Conservation (phyloP, 2,888 invertebrate species). For the Microchrysa polita region DNA sequence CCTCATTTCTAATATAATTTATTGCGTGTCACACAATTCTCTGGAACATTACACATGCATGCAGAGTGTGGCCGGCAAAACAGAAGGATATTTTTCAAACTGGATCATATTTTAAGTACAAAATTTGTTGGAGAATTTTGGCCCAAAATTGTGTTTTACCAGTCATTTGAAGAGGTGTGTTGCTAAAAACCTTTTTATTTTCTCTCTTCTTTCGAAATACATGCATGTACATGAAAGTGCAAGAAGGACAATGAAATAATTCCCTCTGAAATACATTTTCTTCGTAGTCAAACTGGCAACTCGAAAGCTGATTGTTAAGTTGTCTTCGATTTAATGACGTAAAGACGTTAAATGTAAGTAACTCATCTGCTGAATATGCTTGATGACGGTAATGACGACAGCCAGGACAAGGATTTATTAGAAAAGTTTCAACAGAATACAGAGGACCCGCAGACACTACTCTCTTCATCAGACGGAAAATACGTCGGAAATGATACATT, state of each 20-base stretch:
- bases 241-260: no score
- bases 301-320: no score
- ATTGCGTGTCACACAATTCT: slow-evolving; percentile 21
- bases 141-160: no score
- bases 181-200: no score
- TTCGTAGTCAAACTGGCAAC: neutral
- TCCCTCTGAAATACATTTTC: neutral
- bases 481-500: slow-evolving; percentile 12
- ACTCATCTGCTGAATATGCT: neutral
- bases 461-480: neutral
- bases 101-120: no score
- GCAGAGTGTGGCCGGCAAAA: neutral
- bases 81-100: neutral
- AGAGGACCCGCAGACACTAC: neutral
- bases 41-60: neutral
- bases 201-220: no score
- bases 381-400: slow-evolving; percentile 15
- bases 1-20: neutral
- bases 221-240: no score
- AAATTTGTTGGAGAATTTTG: no score
- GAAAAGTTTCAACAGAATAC: slow-evolving; percentile 7
- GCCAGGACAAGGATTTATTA: slow-evolving; percentile 13
- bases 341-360: neutral
- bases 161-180: no score
- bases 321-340: neutral